Conservation (phyloP, 2,797 vertebrate genomes). For the Takifugu rubripes region DNA sequence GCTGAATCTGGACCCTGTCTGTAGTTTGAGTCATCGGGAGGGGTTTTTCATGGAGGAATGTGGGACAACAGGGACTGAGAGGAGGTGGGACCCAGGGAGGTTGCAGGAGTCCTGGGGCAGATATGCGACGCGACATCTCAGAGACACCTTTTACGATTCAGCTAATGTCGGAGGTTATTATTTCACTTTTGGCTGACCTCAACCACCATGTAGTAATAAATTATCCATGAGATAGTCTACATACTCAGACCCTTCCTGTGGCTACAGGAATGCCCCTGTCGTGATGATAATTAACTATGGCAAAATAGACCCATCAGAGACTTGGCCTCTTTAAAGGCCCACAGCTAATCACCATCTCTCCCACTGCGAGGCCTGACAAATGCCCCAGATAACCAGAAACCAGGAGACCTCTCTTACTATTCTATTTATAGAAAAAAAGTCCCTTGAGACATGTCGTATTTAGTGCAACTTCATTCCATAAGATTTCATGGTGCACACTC, state of each 20-base stretch:
- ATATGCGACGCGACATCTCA: no score
- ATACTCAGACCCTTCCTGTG: conserved; percentile 19
- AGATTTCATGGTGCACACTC: conserved; percentile 11
- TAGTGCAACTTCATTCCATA: conserved; percentile 20
- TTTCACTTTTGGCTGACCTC: conserved; percentile 6
- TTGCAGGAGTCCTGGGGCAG: no score
- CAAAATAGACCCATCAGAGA: conserved; percentile 65
- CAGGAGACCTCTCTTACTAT: conserved; percentile 46
- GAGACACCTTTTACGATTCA: neutral
- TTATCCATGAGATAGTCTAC: conserved; percentile 35
- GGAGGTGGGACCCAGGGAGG: no score
- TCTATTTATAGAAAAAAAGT: conserved; percentile 37
- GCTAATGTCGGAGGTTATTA: neutral
- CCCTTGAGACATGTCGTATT: conserved; percentile 39
- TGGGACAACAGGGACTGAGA: no score
- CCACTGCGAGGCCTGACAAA: conserved; percentile 48
- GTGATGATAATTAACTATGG: conserved; percentile 69
- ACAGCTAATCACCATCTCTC: conserved; percentile 62
- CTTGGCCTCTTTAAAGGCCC: conserved; percentile 64
- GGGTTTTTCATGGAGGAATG: no score
- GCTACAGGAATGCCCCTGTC: conserved; percentile 43
- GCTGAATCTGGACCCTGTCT: no score
- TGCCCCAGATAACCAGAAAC: conserved; percentile 65
- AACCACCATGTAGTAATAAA: conserved; percentile 16
- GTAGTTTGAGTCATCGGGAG: no score